Evolutionary conservation across 2,113 vertebrate species (phyloP), one percentile per base, ranked within the genome.

Genomic region (Cygnus buccinator): DNA sequence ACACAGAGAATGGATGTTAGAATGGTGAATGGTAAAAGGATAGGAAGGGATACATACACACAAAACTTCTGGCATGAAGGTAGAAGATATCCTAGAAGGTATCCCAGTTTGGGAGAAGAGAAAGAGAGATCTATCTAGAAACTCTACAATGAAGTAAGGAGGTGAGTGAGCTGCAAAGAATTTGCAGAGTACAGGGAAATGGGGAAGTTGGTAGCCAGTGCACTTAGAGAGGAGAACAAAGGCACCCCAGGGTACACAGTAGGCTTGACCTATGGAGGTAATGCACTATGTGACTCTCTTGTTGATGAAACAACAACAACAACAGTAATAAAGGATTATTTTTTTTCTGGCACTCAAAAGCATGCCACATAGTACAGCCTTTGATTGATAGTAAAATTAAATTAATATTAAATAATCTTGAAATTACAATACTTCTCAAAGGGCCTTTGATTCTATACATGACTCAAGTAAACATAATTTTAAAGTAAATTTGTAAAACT

Each of bases 351-450:
- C 71, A 76, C 80, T 89, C 66, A 73, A 84, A 96, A 90, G 19
- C 78, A 55, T 85, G 58, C 77, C 43, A 87, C 44, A 80, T 26
- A 78, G 46, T 74, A 74, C 52, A 94, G 79, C 57, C 39, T 96
- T 96, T 95, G 92, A 93, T 95, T 91, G 55, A 68, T 94, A 93
- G 37, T 39, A 84, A 90, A 96, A 96, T 90, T 92, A 91, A 94
- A 95, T 96, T 96, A 93, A 93, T 95, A 70, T 70, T 55, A 95
- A 96, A 91, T 93, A 95, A 95, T 97, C 86, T 93, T 91, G 63
- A 92, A 91, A 94, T 95, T 94, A 94, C 90, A 95, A 95, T 87
- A 95, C 91, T 85, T 87, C 77, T 89, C 58, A 81, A 91, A 79
- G 9, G 48, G 39, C 43, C 58, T 96, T 96, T 97, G 95, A 96